A percentile compares a stretch with the other conserved stretches of the same genome.
Conservation (phyloP, 2,113 vertebrate species). For the Protomyctophum bolini region DNA sequence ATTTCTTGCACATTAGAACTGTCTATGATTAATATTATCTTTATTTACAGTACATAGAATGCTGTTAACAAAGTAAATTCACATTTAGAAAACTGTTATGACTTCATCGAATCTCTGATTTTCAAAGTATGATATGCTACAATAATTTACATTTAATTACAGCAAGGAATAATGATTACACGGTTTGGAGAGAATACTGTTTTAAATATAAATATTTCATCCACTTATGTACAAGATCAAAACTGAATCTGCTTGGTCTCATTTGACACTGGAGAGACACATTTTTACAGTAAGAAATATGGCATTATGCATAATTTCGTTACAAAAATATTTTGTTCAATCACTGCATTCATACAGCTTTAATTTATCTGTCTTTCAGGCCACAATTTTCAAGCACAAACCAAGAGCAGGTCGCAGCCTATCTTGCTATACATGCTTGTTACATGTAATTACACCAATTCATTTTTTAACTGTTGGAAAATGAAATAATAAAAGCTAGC, state of each 20-base stretch:
- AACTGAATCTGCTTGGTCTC: not conserved
- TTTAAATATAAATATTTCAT: constrained; percentile 33
- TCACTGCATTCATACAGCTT: no score
- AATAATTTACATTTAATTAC: constrained; percentile 67
- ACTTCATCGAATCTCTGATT: constrained; percentile 7
- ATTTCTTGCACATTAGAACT: not conserved
- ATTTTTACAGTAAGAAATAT: not conserved
- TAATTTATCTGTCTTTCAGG: no score
- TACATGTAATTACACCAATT: no score
- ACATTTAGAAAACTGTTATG: constrained; percentile 38
- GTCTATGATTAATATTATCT: constrained; percentile 22
- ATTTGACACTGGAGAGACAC: constrained; percentile 31
- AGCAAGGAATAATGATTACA: constrained; percentile 13
- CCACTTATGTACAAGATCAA: constrained; percentile 9
- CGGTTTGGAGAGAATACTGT: constrained; percentile 30
- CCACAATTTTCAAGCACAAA: no score
- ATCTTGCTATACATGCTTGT: no score
- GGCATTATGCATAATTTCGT: constrained; percentile 13
- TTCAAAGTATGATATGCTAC: constrained; percentile 41
- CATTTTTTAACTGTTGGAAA: no score
- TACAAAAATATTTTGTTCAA: no score
- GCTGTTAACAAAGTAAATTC: constrained; percentile 32
- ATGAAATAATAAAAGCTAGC: no score
- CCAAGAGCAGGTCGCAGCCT: no score
- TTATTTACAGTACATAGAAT: constrained; percentile 55